A percentile compares a stretch with the other conserved stretches of the same genome.
phyloP scores from a whole-genome alignment of 2,888 invertebrate genomes.

The Pandemis corylana region DNA sequence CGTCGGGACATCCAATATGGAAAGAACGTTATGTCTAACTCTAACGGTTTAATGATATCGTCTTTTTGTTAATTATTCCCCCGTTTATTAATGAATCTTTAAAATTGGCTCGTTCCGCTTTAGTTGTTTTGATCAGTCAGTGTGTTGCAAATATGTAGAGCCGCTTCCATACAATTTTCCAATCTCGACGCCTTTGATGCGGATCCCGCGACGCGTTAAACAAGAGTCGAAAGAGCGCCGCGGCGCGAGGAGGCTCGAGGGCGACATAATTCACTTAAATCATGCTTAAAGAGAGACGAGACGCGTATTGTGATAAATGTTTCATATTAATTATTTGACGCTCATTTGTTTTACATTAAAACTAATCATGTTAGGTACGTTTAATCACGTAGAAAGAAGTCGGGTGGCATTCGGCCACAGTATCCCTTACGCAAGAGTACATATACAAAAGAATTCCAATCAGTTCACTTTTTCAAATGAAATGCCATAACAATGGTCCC shows the following conservation, averaged over 20 bases:
- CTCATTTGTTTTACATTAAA: not conserved
- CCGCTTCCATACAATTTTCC: conserved; percentile 59
- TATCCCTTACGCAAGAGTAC: too few relatives aligned
- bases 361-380: not conserved
- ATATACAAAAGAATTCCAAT: not conserved
- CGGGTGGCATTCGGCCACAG: not conserved
- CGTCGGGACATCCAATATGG: conserved; percentile 46
- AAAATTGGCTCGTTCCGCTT: not conserved
- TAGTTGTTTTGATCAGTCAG: not conserved
- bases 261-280: conserved; percentile 79
- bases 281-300: conserved; percentile 68
- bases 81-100: not conserved
- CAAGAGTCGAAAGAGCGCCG: conserved; percentile 64
- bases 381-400: not conserved
- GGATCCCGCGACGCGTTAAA: conserved; percentile 75
- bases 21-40: conserved; percentile 35
- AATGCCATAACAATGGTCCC: conserved; percentile 38
- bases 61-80: not conserved
- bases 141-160: conserved; percentile 42
- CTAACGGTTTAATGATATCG: not conserved
- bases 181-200: conserved; percentile 68
- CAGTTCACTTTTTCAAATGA: conserved; percentile 22
- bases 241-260: conserved; percentile 53
- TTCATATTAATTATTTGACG: not conserved
- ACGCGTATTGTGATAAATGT: conserved; percentile 46